These are phyloP conservation scores for Pristionchus fissidentatus DNA, from an alignment of 2,888 invertebrate species.

Conservation along the genomic window DNA sequence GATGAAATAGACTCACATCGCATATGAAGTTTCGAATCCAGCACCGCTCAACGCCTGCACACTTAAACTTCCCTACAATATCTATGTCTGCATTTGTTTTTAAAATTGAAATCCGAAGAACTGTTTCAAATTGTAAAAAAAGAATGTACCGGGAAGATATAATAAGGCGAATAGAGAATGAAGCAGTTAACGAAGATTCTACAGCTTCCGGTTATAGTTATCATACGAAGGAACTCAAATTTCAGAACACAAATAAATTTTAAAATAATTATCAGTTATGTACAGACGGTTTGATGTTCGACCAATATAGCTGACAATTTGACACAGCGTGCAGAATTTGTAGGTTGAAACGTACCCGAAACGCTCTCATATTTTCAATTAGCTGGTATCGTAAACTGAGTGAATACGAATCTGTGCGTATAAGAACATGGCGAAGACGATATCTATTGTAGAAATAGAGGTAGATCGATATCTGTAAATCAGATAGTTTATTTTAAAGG, in stretches of 20 bases:
- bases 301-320: no score
- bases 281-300: not conserved
- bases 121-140: not conserved
- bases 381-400: conserved; percentile 21
- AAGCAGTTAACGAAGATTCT: not conserved
- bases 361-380: conserved; percentile 12
- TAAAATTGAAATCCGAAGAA: not conserved
- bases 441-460: conserved; percentile 20
- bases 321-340: no score
- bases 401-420: not conserved
- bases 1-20: not conserved
- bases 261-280: no score
- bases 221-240: not conserved
- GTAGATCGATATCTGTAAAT: not conserved
- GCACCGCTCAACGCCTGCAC: not conserved
- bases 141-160: not conserved
- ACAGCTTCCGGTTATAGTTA: not conserved
- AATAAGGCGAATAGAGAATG: not conserved
- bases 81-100: not conserved
- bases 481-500: no score
- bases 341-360: not conserved
- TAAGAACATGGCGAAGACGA: not conserved
- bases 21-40: not conserved
- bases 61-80: not conserved
- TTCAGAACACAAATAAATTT: no score